phyloP scores from a whole-genome alignment of 2,888 invertebrate species.

The Orthonychiurus folsomi region DNA sequence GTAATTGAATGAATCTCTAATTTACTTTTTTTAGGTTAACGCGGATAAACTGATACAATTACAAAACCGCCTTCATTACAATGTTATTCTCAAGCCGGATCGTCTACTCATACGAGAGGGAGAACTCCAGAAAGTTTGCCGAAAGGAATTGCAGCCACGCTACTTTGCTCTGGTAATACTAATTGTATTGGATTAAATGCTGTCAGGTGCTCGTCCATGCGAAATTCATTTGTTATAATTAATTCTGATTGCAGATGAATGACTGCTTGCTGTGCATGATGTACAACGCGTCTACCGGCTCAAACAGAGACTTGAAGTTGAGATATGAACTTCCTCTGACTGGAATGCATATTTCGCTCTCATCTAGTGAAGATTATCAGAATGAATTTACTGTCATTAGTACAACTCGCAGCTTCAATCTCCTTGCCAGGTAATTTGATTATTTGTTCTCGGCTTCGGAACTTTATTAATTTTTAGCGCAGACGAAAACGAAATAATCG shows the following conservation, averaged over 20 bases:
- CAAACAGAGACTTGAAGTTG: conserved; percentile 42
- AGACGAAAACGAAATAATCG: no score
- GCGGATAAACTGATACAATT: conserved; percentile 50
- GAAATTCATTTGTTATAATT: conserved; percentile 11
- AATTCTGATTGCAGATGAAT: conserved; percentile 44
- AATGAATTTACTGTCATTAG: conserved; percentile 52
- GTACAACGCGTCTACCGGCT: conserved; percentile 42
- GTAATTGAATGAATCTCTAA: no score
- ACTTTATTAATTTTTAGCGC: background rate
- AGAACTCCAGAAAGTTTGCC: conserved; percentile 55
- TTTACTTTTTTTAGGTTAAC: conserved; percentile 39
- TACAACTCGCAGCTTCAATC: conserved; percentile 50
- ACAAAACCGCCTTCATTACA: conserved; percentile 47
- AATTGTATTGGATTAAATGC: background rate
- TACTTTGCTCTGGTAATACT: conserved; percentile 55
- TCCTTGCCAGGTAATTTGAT: conserved; percentile 48
- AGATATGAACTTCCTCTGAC: conserved; percentile 50
- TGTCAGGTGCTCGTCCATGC: background rate
- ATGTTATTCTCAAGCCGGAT: conserved; percentile 50
- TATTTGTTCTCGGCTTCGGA: background rate
- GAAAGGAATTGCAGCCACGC: conserved; percentile 55
- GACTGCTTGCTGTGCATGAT: conserved; percentile 48
- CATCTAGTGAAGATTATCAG: conserved; percentile 46
- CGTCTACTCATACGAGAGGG: conserved; percentile 56
- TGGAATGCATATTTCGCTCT: conserved; percentile 49